Base-by-base conservation (phyloP, 2,888 invertebrate species). In the Adelphocoris suturalis region DNA sequence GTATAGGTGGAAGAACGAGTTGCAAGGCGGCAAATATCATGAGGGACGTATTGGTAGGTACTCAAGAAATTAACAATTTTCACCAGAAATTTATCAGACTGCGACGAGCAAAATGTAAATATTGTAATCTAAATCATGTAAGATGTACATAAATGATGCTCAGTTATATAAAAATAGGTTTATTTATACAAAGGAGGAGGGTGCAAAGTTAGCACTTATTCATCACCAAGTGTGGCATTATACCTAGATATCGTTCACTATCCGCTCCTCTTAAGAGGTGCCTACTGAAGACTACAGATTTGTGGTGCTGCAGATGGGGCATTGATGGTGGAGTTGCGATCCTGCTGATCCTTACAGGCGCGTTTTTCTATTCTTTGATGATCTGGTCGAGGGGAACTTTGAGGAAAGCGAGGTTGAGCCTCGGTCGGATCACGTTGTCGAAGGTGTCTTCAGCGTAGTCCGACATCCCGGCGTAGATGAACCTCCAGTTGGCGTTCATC, bases 401-500 rank as follows among this genome's bases (percentile, higher is more conserved):
- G 90, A 95, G 93, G 92, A 95, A 94, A 78, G 95, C 93, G 92
- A 94, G 94, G 92, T 95, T 95, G 27, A 94, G 93, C 75, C 95
- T 92, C 48, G 94, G 94, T n/a, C 93, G 93, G 75, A 95, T 94
- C 48, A 94, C 93, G 92, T 93, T 93, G 91, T 95, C 95, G 95
- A 95, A 95, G 91, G 94, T 94, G 23, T 94, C 93, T 91, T 95
- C 94, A 9, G 94, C 94, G 86, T 93, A 94, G 0, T 96, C 96
- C 86, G 95, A 92, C 92, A 95, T 93, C 91, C 94, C 94, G 47
- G 93, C 94, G 92, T 95, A 95, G 55, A 96, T 92, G 1, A 94
- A 91, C 91, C 94, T 94, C 96, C 96, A 96, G 92, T 95, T 95
- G 89, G 94, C 94, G 92, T 96, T 96, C 0, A 94, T 94, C 91